Evolutionary conservation across 2,113 vertebrate species (phyloP), one percentile per base, ranked within the genome.

Genomic region (Helogale parvula): DNA sequence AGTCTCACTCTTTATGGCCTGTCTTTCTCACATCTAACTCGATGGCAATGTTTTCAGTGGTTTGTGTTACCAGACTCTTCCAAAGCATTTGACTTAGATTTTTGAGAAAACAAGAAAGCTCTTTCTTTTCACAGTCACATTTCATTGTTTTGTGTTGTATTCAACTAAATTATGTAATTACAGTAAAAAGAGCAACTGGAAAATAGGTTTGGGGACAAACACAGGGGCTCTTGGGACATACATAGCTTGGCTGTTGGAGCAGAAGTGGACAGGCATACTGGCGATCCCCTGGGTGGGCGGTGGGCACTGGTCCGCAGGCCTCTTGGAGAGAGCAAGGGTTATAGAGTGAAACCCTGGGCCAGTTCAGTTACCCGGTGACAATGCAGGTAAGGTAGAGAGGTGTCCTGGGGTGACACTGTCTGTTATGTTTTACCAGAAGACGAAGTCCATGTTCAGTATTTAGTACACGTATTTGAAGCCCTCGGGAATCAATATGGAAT

Each of bases 161-260:
- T 97, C 84, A 65, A 81, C 93, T 77, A 69, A 94, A 96, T 74
- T 47, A 54, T 2, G 1, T 35, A 86, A 68, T 83, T 82, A 77
- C 74, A 69, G 35, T 90, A 29, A 88, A 12, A 77, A 94, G 14
- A 0, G 9, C 35, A 47, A 76, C 35, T 60, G 82, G 57, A 45
- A 60, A 38, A 27, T 33, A 86, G 72, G 33, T 54, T 77, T 76
- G 71, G 35, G 35, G 85, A 93, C 71, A 85, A 85, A 35, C 27
- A 23, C 52, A 54, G 4, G 50, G 91, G 60, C 52, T 76, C 68
- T 77, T 60, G 74, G 93, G 79, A 60, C 88, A 71, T 7, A 29
- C 2, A 66, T 14, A 52, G 65, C 23, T 69, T 65, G 52, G 45
- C n/a, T 66, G 85, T 23, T 35, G 63, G 63, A 65, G 25, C 19